Evolutionary conservation across 2,113 vertebrate genomes (phyloP).

Genomic region (Corydoras sp.): DNA sequence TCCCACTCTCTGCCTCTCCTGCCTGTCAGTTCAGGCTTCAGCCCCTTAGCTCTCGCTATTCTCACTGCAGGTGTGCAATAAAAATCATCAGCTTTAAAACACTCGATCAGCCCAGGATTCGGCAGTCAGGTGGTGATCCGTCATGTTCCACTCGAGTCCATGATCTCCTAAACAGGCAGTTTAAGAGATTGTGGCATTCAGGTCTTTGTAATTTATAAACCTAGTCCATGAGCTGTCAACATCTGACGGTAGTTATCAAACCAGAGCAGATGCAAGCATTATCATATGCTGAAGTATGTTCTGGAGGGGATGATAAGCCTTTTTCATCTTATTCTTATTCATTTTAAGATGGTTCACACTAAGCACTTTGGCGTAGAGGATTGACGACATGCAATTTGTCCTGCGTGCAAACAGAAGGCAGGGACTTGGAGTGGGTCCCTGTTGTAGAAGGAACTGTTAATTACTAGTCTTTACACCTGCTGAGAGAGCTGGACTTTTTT

Average conservation of each 20-base stretch:
- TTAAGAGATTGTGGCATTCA: constrained; percentile 26
- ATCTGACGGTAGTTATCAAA: constrained; percentile 33
- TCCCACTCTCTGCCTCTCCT: constrained; percentile 16
- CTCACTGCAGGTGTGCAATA: background rate
- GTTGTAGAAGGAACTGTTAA: background rate
- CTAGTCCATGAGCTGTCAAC: constrained; percentile 14
- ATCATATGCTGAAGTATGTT: constrained; percentile 21
- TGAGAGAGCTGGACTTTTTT: background rate
- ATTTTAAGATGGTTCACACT: background rate
- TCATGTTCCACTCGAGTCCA: constrained; percentile 13
- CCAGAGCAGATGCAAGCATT: constrained; percentile 18
- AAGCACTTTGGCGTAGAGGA: background rate
- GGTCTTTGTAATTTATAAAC: constrained; percentile 22
- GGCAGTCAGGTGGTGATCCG: background rate
- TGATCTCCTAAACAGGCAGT: constrained; percentile 10
- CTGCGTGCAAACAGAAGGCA: constrained; percentile 2
- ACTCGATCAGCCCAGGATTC: background rate
- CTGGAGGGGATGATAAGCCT: constrained; percentile 5
- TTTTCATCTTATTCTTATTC: background rate
- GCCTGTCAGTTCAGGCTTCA: background rate
- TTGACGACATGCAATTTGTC: background rate
- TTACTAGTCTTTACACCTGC: background rate
- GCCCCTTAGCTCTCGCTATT: background rate
- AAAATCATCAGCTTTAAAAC: background rate
- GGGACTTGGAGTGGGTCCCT: background rate